phyloP scores from a whole-genome alignment of 1,140 invertebrate species.

The Drosophila kepulauana region DNA sequence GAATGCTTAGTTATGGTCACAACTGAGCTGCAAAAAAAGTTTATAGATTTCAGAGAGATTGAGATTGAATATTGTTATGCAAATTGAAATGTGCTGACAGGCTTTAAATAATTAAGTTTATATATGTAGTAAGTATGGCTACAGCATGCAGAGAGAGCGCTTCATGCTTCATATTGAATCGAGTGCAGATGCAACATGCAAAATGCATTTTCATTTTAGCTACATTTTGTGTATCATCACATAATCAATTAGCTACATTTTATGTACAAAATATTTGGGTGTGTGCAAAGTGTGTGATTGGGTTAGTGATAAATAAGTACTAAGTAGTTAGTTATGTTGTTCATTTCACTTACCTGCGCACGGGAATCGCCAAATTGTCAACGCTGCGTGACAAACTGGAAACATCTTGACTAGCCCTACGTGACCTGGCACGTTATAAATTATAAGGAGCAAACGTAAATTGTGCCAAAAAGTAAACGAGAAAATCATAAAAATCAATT shows the following conservation, averaged over 20 bases:
- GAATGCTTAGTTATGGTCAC: conserved; percentile 29
- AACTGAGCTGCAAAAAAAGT: conserved; percentile 45
- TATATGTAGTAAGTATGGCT: neutral
- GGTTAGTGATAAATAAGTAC: neutral
- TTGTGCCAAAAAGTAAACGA: conserved; percentile 68
- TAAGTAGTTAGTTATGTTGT: conserved; percentile 22
- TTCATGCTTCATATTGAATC: conserved; percentile 2
- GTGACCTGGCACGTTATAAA: conserved; percentile 87
- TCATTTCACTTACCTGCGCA: conserved; percentile 79
- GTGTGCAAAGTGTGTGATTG: neutral
- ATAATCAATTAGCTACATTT: conserved; percentile 2
- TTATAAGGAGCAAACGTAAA: conserved; percentile 80
- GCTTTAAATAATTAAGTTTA: conserved; percentile 26
- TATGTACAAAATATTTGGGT: conserved; percentile 12
- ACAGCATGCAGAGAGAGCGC: conserved; percentile 2
- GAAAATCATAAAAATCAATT: conserved; percentile 53
- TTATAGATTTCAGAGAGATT: conserved; percentile 37
- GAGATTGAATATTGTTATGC: conserved; percentile 12
- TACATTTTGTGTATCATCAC: neutral
- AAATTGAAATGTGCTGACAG: conserved; percentile 29
- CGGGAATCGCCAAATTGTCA: conserved; percentile 85
- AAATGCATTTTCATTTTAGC: conserved; percentile 10
- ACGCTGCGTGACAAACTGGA: conserved; percentile 88
- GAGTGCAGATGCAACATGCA: conserved; percentile 16
- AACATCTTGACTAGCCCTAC: conserved; percentile 92